phyloP scores from a whole-genome alignment of 2,797 vertebrate species.

The Podarcis siculus region DNA sequence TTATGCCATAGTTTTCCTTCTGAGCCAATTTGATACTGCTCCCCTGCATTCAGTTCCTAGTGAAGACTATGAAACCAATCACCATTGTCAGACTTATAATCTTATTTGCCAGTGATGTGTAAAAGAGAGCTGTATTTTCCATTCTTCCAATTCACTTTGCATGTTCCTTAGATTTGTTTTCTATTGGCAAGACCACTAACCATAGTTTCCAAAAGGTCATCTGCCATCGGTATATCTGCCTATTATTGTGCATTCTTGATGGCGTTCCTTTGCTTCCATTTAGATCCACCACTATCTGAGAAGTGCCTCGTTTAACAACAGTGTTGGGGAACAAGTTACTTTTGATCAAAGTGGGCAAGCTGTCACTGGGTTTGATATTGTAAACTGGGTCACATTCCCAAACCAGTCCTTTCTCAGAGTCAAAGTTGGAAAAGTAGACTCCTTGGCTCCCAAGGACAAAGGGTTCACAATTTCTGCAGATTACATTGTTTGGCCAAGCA shows the following conservation, averaged over 20 bases:
- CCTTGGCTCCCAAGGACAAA: background rate
- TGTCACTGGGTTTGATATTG: background rate
- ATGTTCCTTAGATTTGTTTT: too few species aligned
- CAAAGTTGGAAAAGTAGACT: background rate
- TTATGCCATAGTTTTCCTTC: too few species aligned
- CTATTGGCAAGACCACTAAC: too few species aligned
- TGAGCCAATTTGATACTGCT: too few species aligned
- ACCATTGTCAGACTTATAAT: too few species aligned
- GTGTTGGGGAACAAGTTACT: background rate
- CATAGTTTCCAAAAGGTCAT: background rate
- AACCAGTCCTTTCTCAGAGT: conserved; percentile 6
- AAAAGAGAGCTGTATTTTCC: too few species aligned
- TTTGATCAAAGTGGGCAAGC: background rate
- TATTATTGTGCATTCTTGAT: too few species aligned
- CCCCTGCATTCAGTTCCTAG: too few species aligned
- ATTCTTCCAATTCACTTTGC: too few species aligned
- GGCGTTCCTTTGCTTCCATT: background rate
- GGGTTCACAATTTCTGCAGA: background rate
- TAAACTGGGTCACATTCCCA: conserved; percentile 13
- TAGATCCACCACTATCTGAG: background rate
- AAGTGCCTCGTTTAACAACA: conserved; percentile 17
- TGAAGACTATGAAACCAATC: too few species aligned
- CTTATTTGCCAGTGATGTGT: too few species aligned
- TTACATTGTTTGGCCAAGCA: background rate
- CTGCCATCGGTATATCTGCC: fast-evolving